A percentile compares a stretch with the other conserved stretches of the same genome.
These are phyloP conservation scores for Lycia hirtaria DNA, from an alignment of 2,888 invertebrate species.

Conservation along the genomic window DNA sequence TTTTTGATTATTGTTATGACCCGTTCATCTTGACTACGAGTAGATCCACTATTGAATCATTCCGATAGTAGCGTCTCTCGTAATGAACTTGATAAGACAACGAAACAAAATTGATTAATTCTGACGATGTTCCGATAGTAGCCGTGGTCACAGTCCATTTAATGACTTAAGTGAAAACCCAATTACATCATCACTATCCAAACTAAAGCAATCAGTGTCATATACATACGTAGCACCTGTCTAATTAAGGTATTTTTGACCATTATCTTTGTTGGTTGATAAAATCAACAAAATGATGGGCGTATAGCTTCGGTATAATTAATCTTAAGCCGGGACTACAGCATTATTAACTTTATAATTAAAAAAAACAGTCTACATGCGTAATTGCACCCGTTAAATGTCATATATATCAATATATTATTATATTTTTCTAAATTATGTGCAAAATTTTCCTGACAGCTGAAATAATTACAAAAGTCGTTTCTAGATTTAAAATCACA, in stretches of 20 bases:
- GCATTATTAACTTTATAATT: too few species aligned
- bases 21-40: conserved; percentile 53
- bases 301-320: not conserved
- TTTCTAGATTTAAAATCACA: too few species aligned
- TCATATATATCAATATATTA: too few species aligned
- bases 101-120: conserved; percentile 35
- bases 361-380: too few species aligned
- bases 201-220: conserved; percentile 2
- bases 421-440: too few species aligned
- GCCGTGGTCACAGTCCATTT: conserved; percentile 12
- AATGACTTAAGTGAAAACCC: conserved; percentile 12
- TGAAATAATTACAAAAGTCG: too few species aligned
- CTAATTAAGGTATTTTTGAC: not conserved
- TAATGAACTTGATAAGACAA: conserved; percentile 39
- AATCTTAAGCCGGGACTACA: too few species aligned
- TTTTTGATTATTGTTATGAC: conserved; percentile 57
- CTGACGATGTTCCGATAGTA: conserved; percentile 18
- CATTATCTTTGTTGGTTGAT: not conserved
- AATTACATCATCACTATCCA: conserved; percentile 1
- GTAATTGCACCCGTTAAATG: too few species aligned
- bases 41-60: conserved; percentile 55
- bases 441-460: too few species aligned
- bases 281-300: not conserved
- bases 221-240: not conserved
- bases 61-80: conserved; percentile 45